A percentile compares a stretch with the other conserved stretches of the same genome.
phyloP scores from a whole-genome alignment of 2,888 invertebrate genomes.

The Calameuta idolon region DNA sequence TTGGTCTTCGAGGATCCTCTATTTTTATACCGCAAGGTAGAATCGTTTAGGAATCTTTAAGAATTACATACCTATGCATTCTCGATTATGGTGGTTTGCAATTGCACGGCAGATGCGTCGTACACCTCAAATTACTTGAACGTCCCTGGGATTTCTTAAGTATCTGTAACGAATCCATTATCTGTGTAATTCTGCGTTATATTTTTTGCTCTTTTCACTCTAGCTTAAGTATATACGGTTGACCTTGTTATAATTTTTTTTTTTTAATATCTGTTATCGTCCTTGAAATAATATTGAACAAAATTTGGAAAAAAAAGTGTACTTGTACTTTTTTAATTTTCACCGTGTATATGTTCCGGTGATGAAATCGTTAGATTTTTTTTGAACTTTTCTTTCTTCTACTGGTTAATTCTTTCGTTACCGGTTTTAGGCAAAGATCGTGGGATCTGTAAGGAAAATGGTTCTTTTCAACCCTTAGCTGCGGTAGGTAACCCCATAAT shows the following conservation, averaged over 20 bases:
- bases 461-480: conserved; percentile 7
- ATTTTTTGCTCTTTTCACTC: background rate
- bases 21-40: background rate
- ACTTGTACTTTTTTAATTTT: background rate
- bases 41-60: background rate
- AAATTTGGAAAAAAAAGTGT: background rate
- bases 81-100: background rate
- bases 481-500: conserved; percentile 14
- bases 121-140: background rate
- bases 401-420: background rate
- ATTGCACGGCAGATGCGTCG: background rate
- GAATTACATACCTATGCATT: background rate
- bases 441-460: background rate
- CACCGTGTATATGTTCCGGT: background rate
- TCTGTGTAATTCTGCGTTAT: conserved; percentile 41
- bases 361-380: background rate
- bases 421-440: background rate
- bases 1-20: background rate
- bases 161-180: conserved; percentile 57
- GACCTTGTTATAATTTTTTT: background rate
- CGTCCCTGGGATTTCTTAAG: background rate
- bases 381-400: background rate
- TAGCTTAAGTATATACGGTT: background rate
- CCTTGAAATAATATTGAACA: background rate
- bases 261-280: background rate